Base-by-base conservation (phyloP, 2,113 vertebrate species). In the Onychorhynchus coronatus region DNA sequence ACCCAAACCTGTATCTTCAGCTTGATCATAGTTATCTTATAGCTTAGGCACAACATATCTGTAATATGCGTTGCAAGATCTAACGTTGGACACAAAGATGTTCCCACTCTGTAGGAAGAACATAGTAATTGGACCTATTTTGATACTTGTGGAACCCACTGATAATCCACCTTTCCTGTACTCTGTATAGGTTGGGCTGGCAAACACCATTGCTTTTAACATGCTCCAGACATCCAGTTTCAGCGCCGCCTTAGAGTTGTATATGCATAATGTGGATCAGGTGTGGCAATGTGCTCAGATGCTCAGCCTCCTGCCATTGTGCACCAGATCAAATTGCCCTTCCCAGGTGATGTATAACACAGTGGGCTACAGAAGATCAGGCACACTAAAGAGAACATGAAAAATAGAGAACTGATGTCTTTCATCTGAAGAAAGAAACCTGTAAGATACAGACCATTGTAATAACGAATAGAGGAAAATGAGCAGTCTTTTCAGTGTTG, bases 21-120 rank as follows among this genome's bases (percentile, higher is more conserved):
- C 44, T 72, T 82, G 42, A 65, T 50, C 21, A 21, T 25, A 50
- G 23, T 35, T 72, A 15, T 9, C 21, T 56, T 58, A 30, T 14
- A 91, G 37, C 31, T 70, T 74, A 46, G 37, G 46, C 39, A 46
- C 33, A 46, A 67, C 2, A 2, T 25, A 73, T 41, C 41, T 4
- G 1, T 35, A 56, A 50, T 4, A 49, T 0, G 0, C 1, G 0
- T 6, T 74, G 37, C 37, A 86, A 80, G 47, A 81, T 35, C 46
- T 66, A 56, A 63, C 25, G 18, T 42, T 66, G n/a, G 28, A 30
- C 27, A 68, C 12, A 49, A 49, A 44, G 37, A 28, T 73, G 6
- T 49, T 85, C 52, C 61, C 30, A 56, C 41, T 80, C n/a, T 56
- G 19, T n/a, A 56, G 16, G 35, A 78, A 83, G 22, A 72, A 56